These are phyloP conservation scores for Pollenia labialis DNA, from an alignment of 2,888 invertebrate species.

Conservation along the genomic window DNA sequence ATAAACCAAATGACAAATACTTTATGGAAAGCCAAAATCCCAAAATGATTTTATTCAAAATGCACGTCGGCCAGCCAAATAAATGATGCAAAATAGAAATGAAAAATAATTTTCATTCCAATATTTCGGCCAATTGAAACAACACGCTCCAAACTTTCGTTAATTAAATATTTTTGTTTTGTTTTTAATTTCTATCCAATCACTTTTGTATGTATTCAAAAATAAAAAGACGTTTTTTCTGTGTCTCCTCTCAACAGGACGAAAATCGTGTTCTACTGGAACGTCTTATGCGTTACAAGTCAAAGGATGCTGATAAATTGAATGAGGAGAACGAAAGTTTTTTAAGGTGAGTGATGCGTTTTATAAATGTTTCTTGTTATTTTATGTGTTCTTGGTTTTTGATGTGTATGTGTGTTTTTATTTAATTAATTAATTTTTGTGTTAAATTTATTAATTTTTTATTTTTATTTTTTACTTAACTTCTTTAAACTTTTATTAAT, in stretches of 20 bases:
- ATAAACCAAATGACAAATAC: slow-evolving; percentile 29
- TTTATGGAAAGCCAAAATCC: background rate
- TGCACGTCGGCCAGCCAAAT: background rate
- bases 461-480: background rate
- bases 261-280: slow-evolving; percentile 94
- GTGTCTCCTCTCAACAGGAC: slow-evolving; percentile 86
- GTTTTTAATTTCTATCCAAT: background rate
- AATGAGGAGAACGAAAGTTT: slow-evolving; percentile 98
- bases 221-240: slow-evolving; percentile 58
- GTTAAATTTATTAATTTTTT: slow-evolving; percentile 3
- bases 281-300: slow-evolving; percentile 95
- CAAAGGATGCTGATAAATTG: slow-evolving; percentile 97
- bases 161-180: background rate
- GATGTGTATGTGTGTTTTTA: slow-evolving; percentile 34
- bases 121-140: background rate
- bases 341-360: slow-evolving; percentile 88
- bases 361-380: slow-evolving; percentile 20
- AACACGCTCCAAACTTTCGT: slow-evolving; percentile 8
- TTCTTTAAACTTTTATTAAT: slow-evolving; percentile 25
- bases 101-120: slow-evolving; percentile 19
- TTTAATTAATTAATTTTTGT: slow-evolving; percentile 1
- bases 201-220: slow-evolving; percentile 39
- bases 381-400: slow-evolving; percentile 27
- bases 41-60: background rate
- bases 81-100: background rate